Base-by-base conservation (phyloP, 2,888 invertebrate genomes). In the Tetropium fuscum region DNA sequence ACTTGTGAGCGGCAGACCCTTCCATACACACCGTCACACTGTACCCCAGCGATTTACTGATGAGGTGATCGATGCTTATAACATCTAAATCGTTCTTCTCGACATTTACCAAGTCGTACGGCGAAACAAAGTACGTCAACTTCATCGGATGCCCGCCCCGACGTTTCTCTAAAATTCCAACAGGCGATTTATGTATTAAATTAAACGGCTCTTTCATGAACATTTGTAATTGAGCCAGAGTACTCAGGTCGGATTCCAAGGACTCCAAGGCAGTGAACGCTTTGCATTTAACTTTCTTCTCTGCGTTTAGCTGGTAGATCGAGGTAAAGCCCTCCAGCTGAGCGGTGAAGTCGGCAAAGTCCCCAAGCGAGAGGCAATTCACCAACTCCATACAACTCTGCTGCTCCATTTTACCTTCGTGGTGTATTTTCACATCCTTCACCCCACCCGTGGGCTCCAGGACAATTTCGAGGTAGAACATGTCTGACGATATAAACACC, bases 391-490 rank as follows among this genome's bases (percentile, higher is more conserved):
- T 92, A 80, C 95, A 95, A 74, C 94, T 94, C 85, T 95, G 89
- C 70, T 89, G 90, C 66, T 89, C 89, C 57, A 85, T 87, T 84
- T 93, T 94, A 72, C 94, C 94, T 81, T 95, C 95, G 79, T 97
- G 96, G 80, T 96, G 94, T 55, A 97, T 90, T 80, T 89, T 90
- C 0, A 97, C 96, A 85, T 97, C 97, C 77, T 92, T 91, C 0
- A 97, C 91, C 22, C 88, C 87, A 16, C 96, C 97, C 30, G 87
- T 88, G 2, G 90, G 85, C 75, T 97, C 95, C 53, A 97, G 85
- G 51, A 94, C 84, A 72, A 98, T 92, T 84, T 97, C 96, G 70
- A 97, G 86, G 80, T 94, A 96, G 82, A 97, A 97, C 96, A 97
- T 96, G 78, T 97, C 97, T 0, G 95, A 95, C 32, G 94, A 95